Evolutionary conservation across 2,113 vertebrate species (phyloP).

Genomic region (Nothocercus julius): DNA sequence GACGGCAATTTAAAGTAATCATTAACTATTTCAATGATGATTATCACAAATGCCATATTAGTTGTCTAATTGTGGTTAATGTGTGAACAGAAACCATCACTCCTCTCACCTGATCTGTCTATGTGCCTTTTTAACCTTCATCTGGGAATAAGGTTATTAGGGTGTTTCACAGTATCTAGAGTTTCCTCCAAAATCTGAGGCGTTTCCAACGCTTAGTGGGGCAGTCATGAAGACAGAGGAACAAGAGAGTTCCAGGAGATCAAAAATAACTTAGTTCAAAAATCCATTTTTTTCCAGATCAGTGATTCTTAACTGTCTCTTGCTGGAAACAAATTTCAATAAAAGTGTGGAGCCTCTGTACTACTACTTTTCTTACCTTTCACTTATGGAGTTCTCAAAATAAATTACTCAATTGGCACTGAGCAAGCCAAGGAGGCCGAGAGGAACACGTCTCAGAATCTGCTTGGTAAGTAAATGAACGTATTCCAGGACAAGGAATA

Average conservation of each 20-base stretch:
- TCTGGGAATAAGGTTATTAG: background rate
- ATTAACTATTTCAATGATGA: slow-evolving; percentile 21
- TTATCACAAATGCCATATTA: background rate
- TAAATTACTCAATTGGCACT: background rate
- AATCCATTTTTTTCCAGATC: background rate
- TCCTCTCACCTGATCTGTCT: background rate
- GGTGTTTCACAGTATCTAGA: background rate
- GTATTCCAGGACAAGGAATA: background rate
- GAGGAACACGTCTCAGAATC: background rate
- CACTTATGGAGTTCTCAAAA: background rate
- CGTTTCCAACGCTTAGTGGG: background rate
- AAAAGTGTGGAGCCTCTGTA: background rate
- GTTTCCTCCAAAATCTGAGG: background rate
- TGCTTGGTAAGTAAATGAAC: rapidly evolving
- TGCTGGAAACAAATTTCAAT: background rate
- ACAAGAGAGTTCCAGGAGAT: background rate
- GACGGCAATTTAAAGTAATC: slow-evolving; percentile 31
- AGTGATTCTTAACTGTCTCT: background rate
- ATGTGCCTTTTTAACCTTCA: background rate
- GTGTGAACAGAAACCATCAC: background rate
- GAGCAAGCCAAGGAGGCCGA: background rate
- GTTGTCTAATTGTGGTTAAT: slow-evolving; percentile 39
- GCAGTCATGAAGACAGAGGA: background rate
- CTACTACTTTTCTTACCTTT: background rate
- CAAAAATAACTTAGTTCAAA: background rate